Evolutionary conservation across 1,140 invertebrate species (phyloP), one percentile per base, ranked within the genome.

Genomic region (Philaenus spumarius): DNA sequence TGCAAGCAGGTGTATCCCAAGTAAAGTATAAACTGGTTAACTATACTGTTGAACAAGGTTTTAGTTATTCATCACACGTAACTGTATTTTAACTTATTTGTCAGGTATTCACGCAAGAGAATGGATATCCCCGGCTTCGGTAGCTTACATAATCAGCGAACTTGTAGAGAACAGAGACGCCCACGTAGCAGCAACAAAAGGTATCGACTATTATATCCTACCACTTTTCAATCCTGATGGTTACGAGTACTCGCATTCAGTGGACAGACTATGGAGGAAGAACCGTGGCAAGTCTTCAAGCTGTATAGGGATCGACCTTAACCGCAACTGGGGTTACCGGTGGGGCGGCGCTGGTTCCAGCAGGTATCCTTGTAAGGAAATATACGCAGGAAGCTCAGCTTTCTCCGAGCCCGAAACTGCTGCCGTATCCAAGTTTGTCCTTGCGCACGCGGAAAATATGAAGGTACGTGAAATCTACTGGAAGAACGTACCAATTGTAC

Each of bases 391-490:
- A 0, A 75, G 82, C 0, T 74, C 77, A 17, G 79, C 89, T 0
- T 92, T 93, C 67, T 93, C 90, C 0, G 92, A 95, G 70, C 85
- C 86, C 0, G 93, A 95, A 73, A 90, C 88, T 0, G 73, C 75
- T 42, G 82, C 80, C 15, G 63, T 71, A 37, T 54, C 62, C 42
- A 23, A 66, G 14, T 71, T 70, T 43, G 61, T 67, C 1, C 24
- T 61, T 6, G 39, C 43, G 24, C 55, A 63, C 20, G 56, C 53
- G 20, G 39, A 42, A 64, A 59, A 66, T 62, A 68, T 58, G 62
- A 71, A 69, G 54, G 62, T 64, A 51, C 43, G n/a, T 45, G 14
- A 30, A 40, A 1, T 43, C 15, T 9, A 30, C 26, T 30, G 3
- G 9, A 30, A 9, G 26, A 4, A 4, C 9, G 26, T 30, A 30